A percentile compares a stretch with the other conserved stretches of the same genome.
phyloP scores from a whole-genome alignment of 2,888 invertebrate species.

The Ochlodes sylvanus region DNA sequence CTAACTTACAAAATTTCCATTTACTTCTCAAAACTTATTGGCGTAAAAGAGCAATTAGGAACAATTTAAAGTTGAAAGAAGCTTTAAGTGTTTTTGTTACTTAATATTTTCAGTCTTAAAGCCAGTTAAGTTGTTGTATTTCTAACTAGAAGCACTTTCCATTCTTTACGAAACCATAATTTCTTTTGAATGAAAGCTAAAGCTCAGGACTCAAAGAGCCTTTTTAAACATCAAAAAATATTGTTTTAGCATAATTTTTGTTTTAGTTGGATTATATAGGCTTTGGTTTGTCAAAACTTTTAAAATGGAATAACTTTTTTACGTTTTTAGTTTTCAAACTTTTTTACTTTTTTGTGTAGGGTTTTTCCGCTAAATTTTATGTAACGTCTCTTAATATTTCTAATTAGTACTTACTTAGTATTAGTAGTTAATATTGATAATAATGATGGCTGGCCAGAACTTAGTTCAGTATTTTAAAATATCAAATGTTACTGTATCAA shows the following conservation, averaged over 20 bases:
- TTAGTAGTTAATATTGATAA: too few species aligned
- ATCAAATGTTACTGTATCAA: too few species aligned
- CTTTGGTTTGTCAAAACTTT: background rate
- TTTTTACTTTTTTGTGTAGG: too few species aligned
- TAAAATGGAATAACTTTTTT: background rate
- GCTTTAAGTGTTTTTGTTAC: slow-evolving; percentile 15
- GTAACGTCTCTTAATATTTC: too few species aligned
- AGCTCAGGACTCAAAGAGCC: slow-evolving; percentile 26
- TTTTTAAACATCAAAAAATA: slow-evolving; percentile 29
- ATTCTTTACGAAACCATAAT: slow-evolving; percentile 36
- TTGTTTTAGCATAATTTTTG: slow-evolving; percentile 12
- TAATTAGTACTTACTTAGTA: too few species aligned
- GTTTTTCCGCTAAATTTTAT: too few species aligned
- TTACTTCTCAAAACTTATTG: background rate
- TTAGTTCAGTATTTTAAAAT: too few species aligned
- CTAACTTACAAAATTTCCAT: slow-evolving; percentile 15
- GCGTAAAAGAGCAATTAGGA: slow-evolving; percentile 13
- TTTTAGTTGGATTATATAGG: background rate
- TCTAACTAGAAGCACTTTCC: slow-evolving; percentile 33
- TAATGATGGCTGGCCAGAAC: too few species aligned
- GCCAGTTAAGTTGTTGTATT: slow-evolving; percentile 33
- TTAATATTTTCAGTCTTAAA: slow-evolving; percentile 24
- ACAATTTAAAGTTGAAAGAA: slow-evolving; percentile 11
- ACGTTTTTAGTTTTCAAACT: too few species aligned
- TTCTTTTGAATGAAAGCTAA: slow-evolving; percentile 34